Conservation (phyloP, 2,888 invertebrate species). For the Tetrapedia diversipes region DNA sequence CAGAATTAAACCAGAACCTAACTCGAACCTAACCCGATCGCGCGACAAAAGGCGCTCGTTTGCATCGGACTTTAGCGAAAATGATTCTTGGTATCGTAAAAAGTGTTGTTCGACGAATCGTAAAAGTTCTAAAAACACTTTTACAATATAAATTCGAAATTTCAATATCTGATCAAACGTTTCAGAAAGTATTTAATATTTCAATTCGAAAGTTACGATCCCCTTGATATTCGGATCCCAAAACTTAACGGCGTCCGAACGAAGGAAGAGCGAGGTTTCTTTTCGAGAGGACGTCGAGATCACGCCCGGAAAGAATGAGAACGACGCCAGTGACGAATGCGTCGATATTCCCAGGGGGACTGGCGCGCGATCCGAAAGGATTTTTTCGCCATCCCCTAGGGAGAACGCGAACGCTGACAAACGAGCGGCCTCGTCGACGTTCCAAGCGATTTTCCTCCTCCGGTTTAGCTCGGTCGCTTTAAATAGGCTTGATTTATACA, state of each 20-base stretch:
- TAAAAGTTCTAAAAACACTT: no score
- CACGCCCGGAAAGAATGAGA: not conserved
- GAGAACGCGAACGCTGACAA: slow-evolving; percentile 20
- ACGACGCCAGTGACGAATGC: not conserved
- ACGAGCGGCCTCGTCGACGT: slow-evolving; percentile 29
- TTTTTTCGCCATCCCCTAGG: not conserved
- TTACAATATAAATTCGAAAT: no score
- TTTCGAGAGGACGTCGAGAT: not conserved
- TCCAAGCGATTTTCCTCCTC: slow-evolving; percentile 17
- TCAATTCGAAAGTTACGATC: slow-evolving; percentile 3
- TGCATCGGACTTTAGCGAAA: no score
- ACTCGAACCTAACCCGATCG: no score
- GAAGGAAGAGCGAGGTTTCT: slow-evolving; percentile 3
- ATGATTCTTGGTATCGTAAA: no score
- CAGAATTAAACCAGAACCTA: no score
- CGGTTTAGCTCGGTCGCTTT: slow-evolving; percentile 3
- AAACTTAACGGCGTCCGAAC: slow-evolving; percentile 16
- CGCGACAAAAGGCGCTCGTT: no score
- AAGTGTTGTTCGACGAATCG: no score
- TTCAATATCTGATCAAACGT: no score
- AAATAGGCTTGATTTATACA: slow-evolving; percentile 52
- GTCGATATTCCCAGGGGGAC: slow-evolving; percentile 2
- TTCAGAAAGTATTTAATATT: no score
- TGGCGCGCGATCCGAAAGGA: not conserved
- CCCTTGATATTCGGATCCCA: not conserved